Evolutionary conservation across 2,113 vertebrate genomes (phyloP).

Genomic region (Polyodon spathula): DNA sequence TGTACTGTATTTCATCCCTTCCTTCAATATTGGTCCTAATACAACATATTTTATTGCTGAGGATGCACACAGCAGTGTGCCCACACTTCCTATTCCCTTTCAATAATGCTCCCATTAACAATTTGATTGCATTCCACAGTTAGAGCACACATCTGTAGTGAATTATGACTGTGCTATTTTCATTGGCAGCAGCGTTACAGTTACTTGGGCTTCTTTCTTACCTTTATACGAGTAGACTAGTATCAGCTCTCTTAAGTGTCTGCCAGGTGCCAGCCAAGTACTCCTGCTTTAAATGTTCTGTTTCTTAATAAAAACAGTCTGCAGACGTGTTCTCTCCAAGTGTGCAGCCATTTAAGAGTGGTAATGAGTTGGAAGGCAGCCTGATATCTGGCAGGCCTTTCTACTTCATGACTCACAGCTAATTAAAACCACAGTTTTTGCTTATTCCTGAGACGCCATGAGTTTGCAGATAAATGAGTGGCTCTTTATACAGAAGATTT

Average conservation of each 20-base stretch:
- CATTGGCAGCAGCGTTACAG: conserved; percentile 34
- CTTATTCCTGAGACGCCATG: conserved; percentile 28
- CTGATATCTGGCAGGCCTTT: conserved; percentile 34
- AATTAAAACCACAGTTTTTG: conserved; percentile 47
- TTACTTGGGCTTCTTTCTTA: conserved; percentile 28
- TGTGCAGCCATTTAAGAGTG: conserved; percentile 37
- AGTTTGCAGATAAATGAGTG: conserved; percentile 10
- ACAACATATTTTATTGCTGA: conserved; percentile 22
- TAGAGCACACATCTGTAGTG: conserved; percentile 26
- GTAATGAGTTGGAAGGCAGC: conserved; percentile 39
- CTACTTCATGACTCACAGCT: conserved; percentile 36
- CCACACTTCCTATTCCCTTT: conserved; percentile 6
- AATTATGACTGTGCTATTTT: conserved; percentile 28
- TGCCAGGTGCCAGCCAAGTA: conserved; percentile 30
- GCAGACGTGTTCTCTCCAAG: conserved; percentile 43
- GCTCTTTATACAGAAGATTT: not conserved
- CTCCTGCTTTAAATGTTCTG: conserved; percentile 39
- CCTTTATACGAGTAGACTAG: conserved; percentile 35
- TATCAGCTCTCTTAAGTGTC: conserved; percentile 6
- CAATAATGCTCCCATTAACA: conserved; percentile 20
- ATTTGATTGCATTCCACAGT: conserved; percentile 18
- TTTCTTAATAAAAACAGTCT: conserved; percentile 23
- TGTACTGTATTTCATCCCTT: conserved; percentile 9
- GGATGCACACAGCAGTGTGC: conserved; percentile 6
- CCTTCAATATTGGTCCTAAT: conserved; percentile 18